phyloP scores from a whole-genome alignment of 1,140 invertebrate genomes.

The Lepidostoma basale region DNA sequence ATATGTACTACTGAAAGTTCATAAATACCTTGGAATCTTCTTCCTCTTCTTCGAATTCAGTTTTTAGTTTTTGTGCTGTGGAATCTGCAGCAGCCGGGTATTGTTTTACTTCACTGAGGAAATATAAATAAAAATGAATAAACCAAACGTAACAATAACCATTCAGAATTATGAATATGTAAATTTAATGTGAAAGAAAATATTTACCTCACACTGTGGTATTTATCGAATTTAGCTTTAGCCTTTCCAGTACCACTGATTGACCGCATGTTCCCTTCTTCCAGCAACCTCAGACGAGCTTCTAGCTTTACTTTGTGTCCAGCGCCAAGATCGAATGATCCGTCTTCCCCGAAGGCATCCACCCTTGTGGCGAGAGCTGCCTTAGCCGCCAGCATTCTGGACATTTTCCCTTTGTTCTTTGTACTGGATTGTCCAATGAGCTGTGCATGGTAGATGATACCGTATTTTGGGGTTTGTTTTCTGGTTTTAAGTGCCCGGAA shows the following conservation, averaged over 20 bases:
- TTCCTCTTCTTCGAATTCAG: slow-evolving; percentile 15
- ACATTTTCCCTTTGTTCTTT: slow-evolving; percentile 93
- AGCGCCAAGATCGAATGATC: slow-evolving; percentile 77
- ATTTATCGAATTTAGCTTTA: slow-evolving; percentile 89
- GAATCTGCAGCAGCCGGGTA: slow-evolving; percentile 42
- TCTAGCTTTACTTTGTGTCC: slow-evolving; percentile 90
- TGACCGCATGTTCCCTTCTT: slow-evolving; percentile 82
- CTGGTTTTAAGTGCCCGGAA: slow-evolving; percentile 97
- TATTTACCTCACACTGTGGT: slow-evolving; percentile 76
- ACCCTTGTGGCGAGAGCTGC: slow-evolving; percentile 90
- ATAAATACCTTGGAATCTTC: slow-evolving; percentile 1
- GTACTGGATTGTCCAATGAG: slow-evolving; percentile 86
- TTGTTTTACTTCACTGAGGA: slow-evolving; percentile 42
- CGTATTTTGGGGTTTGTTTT: slow-evolving; percentile 98
- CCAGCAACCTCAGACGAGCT: slow-evolving; percentile 74
- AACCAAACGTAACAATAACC: not conserved
- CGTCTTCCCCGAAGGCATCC: slow-evolving; percentile 94
- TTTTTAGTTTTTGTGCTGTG: slow-evolving; percentile 21
- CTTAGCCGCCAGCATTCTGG: slow-evolving; percentile 96
- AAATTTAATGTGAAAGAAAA: not conserved
- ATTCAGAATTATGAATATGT: not conserved
- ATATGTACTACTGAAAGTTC: not conserved
- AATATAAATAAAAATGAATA: slow-evolving; percentile 18
- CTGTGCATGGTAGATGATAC: slow-evolving; percentile 96
- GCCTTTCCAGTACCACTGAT: slow-evolving; percentile 89